These are phyloP conservation scores for Muscicapa striata DNA, from an alignment of 2,797 vertebrate species.

Conservation along the genomic window DNA sequence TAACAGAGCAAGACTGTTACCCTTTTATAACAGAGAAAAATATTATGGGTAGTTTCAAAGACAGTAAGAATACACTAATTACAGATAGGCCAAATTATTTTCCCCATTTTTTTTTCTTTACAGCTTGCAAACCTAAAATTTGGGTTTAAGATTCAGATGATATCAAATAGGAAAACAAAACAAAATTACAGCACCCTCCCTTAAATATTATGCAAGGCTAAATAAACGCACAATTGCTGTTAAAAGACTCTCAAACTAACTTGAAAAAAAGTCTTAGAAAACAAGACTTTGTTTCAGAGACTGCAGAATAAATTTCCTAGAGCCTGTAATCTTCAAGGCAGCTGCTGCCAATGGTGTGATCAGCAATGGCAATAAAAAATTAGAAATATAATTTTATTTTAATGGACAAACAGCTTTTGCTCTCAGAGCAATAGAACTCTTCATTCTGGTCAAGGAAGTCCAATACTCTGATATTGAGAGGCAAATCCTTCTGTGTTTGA, in stretches of 20 bases:
- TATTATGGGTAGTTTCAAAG: not conserved
- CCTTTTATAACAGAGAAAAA: not conserved
- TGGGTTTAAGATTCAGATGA: not conserved
- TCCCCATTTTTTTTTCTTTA: not conserved
- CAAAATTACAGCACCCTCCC: not conserved
- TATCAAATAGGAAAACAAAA: not conserved
- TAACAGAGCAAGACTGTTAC: not conserved
- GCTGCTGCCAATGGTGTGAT: not conserved
- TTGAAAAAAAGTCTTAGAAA: not conserved
- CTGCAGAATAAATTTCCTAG: not conserved
- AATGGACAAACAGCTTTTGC: not conserved
- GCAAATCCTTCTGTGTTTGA: not conserved
- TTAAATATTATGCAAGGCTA: not conserved
- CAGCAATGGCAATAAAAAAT: not conserved
- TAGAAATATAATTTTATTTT: not conserved
- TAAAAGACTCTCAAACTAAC: not conserved
- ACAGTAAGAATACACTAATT: not conserved
- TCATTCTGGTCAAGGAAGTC: not conserved
- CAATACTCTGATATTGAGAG: not conserved
- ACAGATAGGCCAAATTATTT: not conserved
- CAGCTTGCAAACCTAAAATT: not conserved
- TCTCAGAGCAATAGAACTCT: not conserved
- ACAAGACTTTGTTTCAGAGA: not conserved
- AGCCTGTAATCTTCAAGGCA: not conserved
- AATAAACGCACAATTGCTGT: not conserved